Percentiles rank a stretch among this genome's conserved stretches.
Evolutionary conservation across 1,140 invertebrate genomes (phyloP).

Genomic region (Limonius californicus): DNA sequence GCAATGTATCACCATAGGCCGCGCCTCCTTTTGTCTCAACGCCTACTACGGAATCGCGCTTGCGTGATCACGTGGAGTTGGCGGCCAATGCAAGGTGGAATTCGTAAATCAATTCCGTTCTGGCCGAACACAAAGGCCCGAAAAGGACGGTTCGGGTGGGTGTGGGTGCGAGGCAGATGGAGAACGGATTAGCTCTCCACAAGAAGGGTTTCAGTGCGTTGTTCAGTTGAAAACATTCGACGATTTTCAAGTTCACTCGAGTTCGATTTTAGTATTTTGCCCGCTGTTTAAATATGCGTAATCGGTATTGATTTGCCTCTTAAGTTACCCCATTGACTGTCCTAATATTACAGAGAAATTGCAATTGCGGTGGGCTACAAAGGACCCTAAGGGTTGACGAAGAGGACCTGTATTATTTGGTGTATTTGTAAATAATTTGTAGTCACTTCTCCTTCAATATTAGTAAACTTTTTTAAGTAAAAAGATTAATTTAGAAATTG

Average conservation of each 20-base stretch:
- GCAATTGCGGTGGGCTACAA: too few relatives aligned
- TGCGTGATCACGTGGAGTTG: conserved; percentile 31
- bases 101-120: conserved; percentile 38
- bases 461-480: too few relatives aligned
- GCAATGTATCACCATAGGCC: conserved; percentile 11
- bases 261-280: conserved; percentile 22
- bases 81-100: conserved; percentile 29
- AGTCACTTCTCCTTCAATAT: too few relatives aligned
- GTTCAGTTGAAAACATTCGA: conserved; percentile 26
- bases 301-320: conserved; percentile 32
- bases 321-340: not conserved
- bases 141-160: not conserved
- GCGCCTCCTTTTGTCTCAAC: conserved; percentile 37
- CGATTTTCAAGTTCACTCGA: conserved; percentile 33
- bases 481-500: too few relatives aligned
- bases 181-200: conserved; percentile 6
- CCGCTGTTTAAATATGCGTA: conserved; percentile 34
- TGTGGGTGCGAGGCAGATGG: conserved; percentile 2
- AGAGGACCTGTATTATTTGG: too few relatives aligned
- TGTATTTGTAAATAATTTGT: too few relatives aligned
- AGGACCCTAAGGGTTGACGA: too few relatives aligned
- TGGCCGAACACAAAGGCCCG: conserved; percentile 3
- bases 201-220: conserved; percentile 2
- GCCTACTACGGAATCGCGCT: conserved; percentile 27
- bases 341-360: not conserved